A percentile compares a stretch with the other conserved stretches of the same genome.
Evolutionary conservation across 2,113 vertebrate species (phyloP).

Genomic region (Rhynchomys soricoides): DNA sequence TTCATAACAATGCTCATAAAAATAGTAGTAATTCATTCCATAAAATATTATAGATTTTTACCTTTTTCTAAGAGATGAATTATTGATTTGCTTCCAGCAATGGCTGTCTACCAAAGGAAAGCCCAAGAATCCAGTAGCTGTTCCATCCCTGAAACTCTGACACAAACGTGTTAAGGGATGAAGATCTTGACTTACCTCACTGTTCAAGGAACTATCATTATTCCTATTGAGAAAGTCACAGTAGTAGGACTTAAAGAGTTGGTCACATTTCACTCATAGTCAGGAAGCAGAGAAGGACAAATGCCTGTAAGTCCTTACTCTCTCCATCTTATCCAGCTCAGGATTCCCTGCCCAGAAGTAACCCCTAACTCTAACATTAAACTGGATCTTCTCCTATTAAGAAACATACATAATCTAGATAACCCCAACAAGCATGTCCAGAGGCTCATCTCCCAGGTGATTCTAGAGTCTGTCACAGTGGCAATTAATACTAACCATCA

Average conservation of each 20-base stretch:
- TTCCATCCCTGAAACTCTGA: neutral
- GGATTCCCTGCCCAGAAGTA: neutral
- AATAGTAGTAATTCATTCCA: neutral
- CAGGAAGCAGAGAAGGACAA: neutral
- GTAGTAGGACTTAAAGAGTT: neutral
- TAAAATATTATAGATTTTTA: neutral
- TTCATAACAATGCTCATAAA: neutral
- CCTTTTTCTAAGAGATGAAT: neutral
- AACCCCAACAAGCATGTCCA: neutral
- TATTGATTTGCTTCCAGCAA: neutral
- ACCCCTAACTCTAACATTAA: neutral
- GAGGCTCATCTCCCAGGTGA: neutral
- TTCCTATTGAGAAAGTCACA: neutral
- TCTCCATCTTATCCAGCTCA: neutral
- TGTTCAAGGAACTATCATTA: no score
- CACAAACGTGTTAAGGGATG: neutral
- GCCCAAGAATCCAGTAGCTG: neutral
- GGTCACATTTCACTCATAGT: neutral
- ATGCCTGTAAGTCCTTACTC: neutral
- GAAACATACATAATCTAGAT: neutral
- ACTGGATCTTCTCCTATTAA: neutral
- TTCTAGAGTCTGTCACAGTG: neutral
- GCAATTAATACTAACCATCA: neutral
- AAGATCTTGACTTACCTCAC: neutral
- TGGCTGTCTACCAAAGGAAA: neutral